Percentiles rank a stretch among this genome's conserved stretches.
phyloP scores from a whole-genome alignment of 2,113 vertebrate species.

The Nycticryphes semicollaris region DNA sequence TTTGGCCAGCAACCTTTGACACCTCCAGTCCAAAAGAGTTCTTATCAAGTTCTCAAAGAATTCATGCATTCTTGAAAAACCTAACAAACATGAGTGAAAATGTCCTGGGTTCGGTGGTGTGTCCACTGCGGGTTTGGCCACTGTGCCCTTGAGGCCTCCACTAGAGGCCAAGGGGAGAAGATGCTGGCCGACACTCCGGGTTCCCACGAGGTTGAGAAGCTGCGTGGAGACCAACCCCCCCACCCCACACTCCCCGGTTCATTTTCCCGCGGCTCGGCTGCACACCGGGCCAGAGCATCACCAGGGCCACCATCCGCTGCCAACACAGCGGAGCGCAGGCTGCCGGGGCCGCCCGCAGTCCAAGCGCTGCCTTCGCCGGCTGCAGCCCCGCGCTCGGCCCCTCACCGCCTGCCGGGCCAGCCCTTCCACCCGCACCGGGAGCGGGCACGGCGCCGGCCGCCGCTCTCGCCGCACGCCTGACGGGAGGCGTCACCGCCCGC shows the following conservation, averaged over 20 bases:
- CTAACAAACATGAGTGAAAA: fast-evolving
- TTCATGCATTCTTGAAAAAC: fast-evolving
- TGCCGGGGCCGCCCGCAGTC: neutral
- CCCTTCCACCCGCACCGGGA: too few relatives aligned
- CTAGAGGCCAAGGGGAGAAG: fast-evolving
- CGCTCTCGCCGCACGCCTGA: neutral
- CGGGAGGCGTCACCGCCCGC: constrained; percentile 40
- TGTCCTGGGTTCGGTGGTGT: fast-evolving
- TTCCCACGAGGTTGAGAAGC: neutral
- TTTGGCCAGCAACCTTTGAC: neutral
- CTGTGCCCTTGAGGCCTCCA: fast-evolving
- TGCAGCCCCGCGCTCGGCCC: too few relatives aligned
- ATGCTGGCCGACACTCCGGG: neutral
- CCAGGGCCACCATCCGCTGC: neutral
- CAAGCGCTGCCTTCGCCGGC: neutral
- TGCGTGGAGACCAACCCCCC: too few relatives aligned
- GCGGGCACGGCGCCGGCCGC: too few relatives aligned
- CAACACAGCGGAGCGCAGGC: too few relatives aligned
- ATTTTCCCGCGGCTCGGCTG: neutral
- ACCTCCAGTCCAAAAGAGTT: fast-evolving
- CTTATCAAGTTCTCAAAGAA: neutral
- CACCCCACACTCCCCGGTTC: too few relatives aligned
- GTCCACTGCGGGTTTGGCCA: fast-evolving
- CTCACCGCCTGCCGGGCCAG: too few relatives aligned
- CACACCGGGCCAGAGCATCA: neutral